Evolutionary conservation across 1,140 invertebrate genomes (phyloP), one percentile per base, ranked within the genome.

Genomic region (Hydropsyche tenuis): DNA sequence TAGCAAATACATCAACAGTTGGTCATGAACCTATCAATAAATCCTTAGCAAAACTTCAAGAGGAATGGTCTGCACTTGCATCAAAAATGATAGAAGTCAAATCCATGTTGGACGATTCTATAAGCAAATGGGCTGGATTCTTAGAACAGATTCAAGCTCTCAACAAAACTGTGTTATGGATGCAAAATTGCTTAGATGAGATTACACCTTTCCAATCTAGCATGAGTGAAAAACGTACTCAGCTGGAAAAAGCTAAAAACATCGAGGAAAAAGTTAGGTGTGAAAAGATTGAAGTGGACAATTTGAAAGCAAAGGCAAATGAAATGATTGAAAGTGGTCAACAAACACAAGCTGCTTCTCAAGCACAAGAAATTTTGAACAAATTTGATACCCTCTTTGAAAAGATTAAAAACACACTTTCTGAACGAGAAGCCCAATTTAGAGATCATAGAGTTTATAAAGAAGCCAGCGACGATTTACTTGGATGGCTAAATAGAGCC

Each of bases 211-310:
- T 89, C 79, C 92, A 95, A 84, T 88, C 90, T 1, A 93, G 92
- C 0, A 90, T 95, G 85, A 88, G 90, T 0, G 95, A 96, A 80
- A 96, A 96, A 80, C 87, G 93, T 71, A 88, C 89, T 11, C 94
- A 96, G 81, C 81, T 96, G 11, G 95, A 96, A 80, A 89, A 92
- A 77, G 89, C 96, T 11, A 96, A 95, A 81, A 89, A 88, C 73
- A 86, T 96, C 0, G 94, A 96, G 82, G 94, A 97, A 81, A 96
- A 95, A 83, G 90, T 95, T 2, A 87, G 93, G 5, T 94, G 94
- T 81, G 96, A 98, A 80, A 94, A 95, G 78, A 92, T 96, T 76
- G 96, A 97, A 80, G 94, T 98, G 2, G 95, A 97, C 77, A 91
- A 90, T 69, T 81, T 98, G 22, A 96, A 94, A 84, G 84, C 89